Evolutionary conservation across 1,140 invertebrate species (phyloP), one percentile per base, ranked within the genome.

Genomic region (Aphis craccivora): DNA sequence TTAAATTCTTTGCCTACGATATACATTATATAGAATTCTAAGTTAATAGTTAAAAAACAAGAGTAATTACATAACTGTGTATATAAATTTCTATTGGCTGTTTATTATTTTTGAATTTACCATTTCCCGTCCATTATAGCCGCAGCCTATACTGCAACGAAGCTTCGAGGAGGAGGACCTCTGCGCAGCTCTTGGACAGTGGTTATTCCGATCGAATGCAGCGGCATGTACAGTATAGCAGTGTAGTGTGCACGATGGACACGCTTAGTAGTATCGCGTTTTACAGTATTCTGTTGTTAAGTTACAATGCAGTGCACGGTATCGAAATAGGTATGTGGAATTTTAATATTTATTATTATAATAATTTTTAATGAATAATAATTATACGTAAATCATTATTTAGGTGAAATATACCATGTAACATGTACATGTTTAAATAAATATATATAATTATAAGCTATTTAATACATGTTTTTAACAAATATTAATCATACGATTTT

Each of bases 121-220:
- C 35, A 48, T 51, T 92, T 92, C 91, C 91, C 91, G 9, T 92
- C 83, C 91, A 81, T 76, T 83, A 40, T n/a, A 76, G 30, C 60
- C 30, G 60, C 14, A 18, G 60, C 14, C 11, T 76, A n/a, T 30
- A 60, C 55, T 30, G 30, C 11, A 40, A 55, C 43, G 53, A 89
- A 55, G 20, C 48, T 89, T 81, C n/a, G 45, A 92, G 91, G 91
- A 92, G 91, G 60, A 92, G 90, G 91, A 92, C 76, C n/a, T 40
- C 67, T n/a, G 60, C 60, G 30, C 60, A 83, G 48, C 22, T 92
- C 91, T 92, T 51, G 91, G 76, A 84, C 67, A 92, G 76, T 83
- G 22, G 45, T 81, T 76, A 76, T 51, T 81, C 40, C 23, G 91
- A 51, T 37, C n/a, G 18, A 81, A 81, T 22, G 35, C 18, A 48